Evolutionary conservation across 2,113 vertebrate genomes (phyloP), one percentile per base, ranked within the genome.

Genomic region (Phaethornis superciliosus): DNA sequence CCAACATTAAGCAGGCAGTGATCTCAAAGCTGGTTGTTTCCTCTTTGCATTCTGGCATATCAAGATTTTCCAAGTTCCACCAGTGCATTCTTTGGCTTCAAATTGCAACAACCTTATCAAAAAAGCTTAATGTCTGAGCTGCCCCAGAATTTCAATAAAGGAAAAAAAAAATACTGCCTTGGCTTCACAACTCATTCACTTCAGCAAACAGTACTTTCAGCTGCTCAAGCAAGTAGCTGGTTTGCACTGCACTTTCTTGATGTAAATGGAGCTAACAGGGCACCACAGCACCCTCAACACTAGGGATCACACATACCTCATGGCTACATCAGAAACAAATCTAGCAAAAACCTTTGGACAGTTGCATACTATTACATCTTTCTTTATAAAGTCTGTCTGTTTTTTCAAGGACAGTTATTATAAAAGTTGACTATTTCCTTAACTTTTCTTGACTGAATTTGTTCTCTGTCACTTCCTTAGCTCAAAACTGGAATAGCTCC

Each of bases 291-390:
- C 13, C 35, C 35, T 24, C n/a, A 23, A 69, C 60, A 10, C 27
- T 0, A 49, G 21, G 40, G 24, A 78, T 6, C 86, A 26, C 6
- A 22, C 28, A 81, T 23, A 32, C 28, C 78, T 68, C 72, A 46
- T 1, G 1, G 72, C 46, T 18, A 35, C 35, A n/a, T n/a, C 54
- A 72, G 51, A 35, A 76, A 35, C 18, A 20, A 52, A 9, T 0
- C 33, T 64, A 42, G 30, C 15, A 52, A 80, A 88, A 58, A 21
- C 27, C 6, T 9, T 12, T 9, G 7, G 56, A 52, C 52, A 47
- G 37, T 2, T 47, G 42, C 56, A 74, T 0, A 0, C 56, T 72
- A 54, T 27, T 14, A 55, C 17, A 7, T 51, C 32, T 21, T 40
- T 9, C 60, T 30, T 52, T 28, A 30, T 5, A 80, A 71, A 65